Base-by-base conservation (phyloP, 2,888 invertebrate genomes). In the Phrixothrix hirtus region DNA sequence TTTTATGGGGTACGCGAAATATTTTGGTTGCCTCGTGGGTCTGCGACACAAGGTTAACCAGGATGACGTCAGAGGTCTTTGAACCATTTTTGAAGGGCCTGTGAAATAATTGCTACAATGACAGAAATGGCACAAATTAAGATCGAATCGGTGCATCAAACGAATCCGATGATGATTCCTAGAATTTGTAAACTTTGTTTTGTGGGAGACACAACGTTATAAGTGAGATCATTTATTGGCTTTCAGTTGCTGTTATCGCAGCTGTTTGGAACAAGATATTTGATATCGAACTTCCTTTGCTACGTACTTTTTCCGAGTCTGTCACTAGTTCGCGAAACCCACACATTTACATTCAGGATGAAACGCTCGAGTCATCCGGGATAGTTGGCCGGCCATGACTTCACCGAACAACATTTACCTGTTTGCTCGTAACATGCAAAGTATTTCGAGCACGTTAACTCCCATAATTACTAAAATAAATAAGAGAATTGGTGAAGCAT, bases 201-300 rank as follows among this genome's bases (percentile, higher is more conserved):
- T n/a, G n/a, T n/a, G n/a, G n/a, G n/a, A n/a, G 21, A 21, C 7
- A 21, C 21, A 21, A 21, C 21, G 21, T 3, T 21, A 21, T 21
- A 5, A n/a, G 21, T 21, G 21, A 21, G 21, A 21, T 7, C 55
- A 58, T 56, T 60, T 66, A 65, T 64, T 65, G 62, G 61, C 56
- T 63, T 59, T 60, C 57, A 54, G 58, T 62, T 51, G 48, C 29
- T 35, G 26, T 69, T 70, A 67, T 68, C 67, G 61, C 66, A 71
- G 66, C 67, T 70, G 67, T 69, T 66, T 62, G 61, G 51, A 58
- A 60, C 58, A 58, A 61, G 69, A 66, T 66, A 70, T 68, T 63
- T 60, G 70, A 71, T 71, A 71, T 65, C 65, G 58, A 57, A 69
- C 70, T 70, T 71, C 71, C 69, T 71, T 58, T 66, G 60, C 54